Evolutionary conservation across 2,113 vertebrate species (phyloP).

Genomic region (Mesitornis unicolor): DNA sequence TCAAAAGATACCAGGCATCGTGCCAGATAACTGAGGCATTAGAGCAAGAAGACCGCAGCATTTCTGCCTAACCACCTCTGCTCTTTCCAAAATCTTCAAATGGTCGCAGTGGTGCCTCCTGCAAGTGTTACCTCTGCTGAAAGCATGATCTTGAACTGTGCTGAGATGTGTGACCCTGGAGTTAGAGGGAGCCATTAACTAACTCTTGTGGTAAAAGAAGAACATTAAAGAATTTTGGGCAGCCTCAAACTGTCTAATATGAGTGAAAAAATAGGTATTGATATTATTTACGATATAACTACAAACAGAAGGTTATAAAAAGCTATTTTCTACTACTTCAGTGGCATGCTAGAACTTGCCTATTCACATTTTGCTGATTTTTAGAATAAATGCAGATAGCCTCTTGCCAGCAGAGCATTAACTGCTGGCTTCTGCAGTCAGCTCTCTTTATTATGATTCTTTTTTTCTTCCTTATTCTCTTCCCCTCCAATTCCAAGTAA

Average conservation of each 20-base stretch:
- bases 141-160: accelerated
- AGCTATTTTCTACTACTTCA: neutral
- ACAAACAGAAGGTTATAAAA: neutral
- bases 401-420: neutral
- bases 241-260: neutral
- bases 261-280: neutral
- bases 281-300: neutral
- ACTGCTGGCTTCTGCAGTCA: neutral
- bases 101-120: neutral
- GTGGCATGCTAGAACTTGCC: neutral
- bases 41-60: conserved; percentile 4
- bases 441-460: neutral
- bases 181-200: neutral
- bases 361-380: neutral
- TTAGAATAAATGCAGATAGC: neutral
- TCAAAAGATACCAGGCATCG: conserved; percentile 51
- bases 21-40: conserved; percentile 38
- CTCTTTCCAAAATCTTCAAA: neutral
- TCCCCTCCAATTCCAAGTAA: neutral
- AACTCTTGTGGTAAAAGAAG: neutral
- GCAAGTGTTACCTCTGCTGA: neutral
- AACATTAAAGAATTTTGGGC: neutral
- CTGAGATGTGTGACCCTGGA: neutral
- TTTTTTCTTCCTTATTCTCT: neutral
- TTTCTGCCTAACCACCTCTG: conserved; percentile 31